Evolutionary conservation across 1,140 invertebrate species (phyloP), one percentile per base, ranked within the genome.

Genomic region (Brachionus sp.): DNA sequence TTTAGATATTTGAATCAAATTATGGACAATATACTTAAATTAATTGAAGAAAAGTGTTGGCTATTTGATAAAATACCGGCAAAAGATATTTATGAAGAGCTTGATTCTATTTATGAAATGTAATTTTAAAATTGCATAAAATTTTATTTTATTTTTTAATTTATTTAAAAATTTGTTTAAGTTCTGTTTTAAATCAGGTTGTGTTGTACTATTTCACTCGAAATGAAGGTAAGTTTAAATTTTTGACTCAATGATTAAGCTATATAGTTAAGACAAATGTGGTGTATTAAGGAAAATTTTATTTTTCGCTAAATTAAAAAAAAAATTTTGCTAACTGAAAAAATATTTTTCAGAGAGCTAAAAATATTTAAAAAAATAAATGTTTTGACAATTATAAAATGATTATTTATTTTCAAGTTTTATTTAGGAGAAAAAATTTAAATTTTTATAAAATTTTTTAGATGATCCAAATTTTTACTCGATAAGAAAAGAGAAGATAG

Each of bases 1-100:
- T 80, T 62, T 44, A 80, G 57, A 42, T 80, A 33, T 64, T 66
- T 23, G 3, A 62, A 57, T 39, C 50, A 80, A 80, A 57, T 80
- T 9, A 42, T 80, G 33, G 77, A 80, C 35, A 57, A 80, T 66
- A 29, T 80, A 6, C 16, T 80, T 5, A 42, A 57, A 62, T 23
- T 80, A 16, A 80, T 80, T 35, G 77, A 80, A 7, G 77, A 80
- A 66, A 80, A 80, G 9, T 80, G 50, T 29, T 80, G 77, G 77
- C 10, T 66, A 35, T 42, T 66, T 37, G 62, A 80, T 50, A 16
- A 62, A 80, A 80, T 80, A 62, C 50, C 77, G 3, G 77, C 57
- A 7, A 57, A 64, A 42, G 62, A 80, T 3, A 80, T 80, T 25
- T 80, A 62, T 16, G 7, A 37, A 25, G 77, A 80, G 25, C 37